These are phyloP conservation scores for Drosophila anceps DNA, from an alignment of 2,888 invertebrate species.

Conservation along the genomic window DNA sequence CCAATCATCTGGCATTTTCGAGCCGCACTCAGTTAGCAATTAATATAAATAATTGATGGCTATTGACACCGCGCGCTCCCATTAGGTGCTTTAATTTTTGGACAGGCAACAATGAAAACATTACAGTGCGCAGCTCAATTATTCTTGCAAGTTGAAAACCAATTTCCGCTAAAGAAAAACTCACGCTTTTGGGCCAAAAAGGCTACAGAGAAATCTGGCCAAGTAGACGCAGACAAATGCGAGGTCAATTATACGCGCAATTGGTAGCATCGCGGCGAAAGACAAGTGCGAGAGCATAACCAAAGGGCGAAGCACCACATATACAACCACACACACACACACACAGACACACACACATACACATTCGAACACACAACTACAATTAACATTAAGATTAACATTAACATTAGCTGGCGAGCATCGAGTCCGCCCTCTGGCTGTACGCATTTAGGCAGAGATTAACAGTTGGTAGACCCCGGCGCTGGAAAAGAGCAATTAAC, in stretches of 20 bases:
- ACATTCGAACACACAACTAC: conserved; percentile 15
- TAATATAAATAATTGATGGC: conserved; percentile 35
- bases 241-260: conserved; percentile 63
- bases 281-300: conserved; percentile 38
- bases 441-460: conserved; percentile 62
- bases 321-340: conserved; percentile 11
- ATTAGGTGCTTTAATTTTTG: conserved; percentile 8
- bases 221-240: conserved; percentile 51
- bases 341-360: conserved; percentile 5
- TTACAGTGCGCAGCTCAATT: conserved; percentile 25
- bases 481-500: conserved; percentile 67
- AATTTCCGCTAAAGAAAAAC: conserved; percentile 46
- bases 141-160: conserved; percentile 30
- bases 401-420: conserved; percentile 27
- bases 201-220: conserved; percentile 39
- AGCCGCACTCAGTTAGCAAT: conserved; percentile 7
- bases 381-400: conserved; percentile 51
- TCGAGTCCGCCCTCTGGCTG: conserved; percentile 34
- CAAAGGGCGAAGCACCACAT: conserved; percentile 37
- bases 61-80: conserved; percentile 15
- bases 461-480: conserved; percentile 49
- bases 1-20: not conserved
- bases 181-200: conserved; percentile 8
- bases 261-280: conserved; percentile 49
- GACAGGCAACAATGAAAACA: not conserved